A percentile compares a stretch with the other conserved stretches of the same genome.
Evolutionary conservation across 2,797 vertebrate genomes (phyloP).

Genomic region (Intellagama lesueurii): DNA sequence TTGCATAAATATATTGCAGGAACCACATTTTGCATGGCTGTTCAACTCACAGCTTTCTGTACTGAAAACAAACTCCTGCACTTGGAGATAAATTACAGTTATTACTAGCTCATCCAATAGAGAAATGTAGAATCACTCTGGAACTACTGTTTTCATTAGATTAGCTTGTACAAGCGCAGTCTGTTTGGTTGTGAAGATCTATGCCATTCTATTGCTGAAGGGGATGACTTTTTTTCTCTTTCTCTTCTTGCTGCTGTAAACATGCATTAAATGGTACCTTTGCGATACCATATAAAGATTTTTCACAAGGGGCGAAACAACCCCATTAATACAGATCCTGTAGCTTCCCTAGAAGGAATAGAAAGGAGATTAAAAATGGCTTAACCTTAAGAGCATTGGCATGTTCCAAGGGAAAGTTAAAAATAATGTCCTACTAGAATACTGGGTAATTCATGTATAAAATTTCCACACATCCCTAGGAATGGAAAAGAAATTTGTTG

Average conservation of each 20-base stretch:
- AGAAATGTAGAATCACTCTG: constrained; percentile 39
- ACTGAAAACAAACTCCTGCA: constrained; percentile 16
- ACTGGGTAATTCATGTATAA: not conserved
- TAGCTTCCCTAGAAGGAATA: constrained; percentile 18
- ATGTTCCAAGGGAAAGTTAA: not conserved
- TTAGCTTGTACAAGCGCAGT: constrained; percentile 26
- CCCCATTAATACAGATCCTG: not conserved
- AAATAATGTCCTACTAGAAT: not conserved
- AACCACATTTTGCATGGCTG: not conserved
- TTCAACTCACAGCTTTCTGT: not conserved
- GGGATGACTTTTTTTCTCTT: constrained; percentile 21
- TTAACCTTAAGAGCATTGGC: not conserved
- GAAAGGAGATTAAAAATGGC: not conserved
- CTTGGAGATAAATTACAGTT: constrained; percentile 34
- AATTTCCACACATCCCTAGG: not conserved
- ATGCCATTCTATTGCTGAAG: constrained; percentile 25
- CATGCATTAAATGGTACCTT: not conserved
- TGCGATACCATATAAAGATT: constrained; percentile 27
- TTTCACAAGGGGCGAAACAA: not conserved
- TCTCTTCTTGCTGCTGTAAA: constrained; percentile 25
- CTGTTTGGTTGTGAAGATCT: constrained; percentile 29
- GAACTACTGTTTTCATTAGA: constrained; percentile 46
- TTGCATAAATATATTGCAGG: not conserved
- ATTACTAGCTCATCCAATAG: constrained; percentile 35
- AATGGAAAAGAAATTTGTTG: not conserved